Evolutionary conservation across 1,140 invertebrate species (phyloP), one percentile per base, ranked within the genome.

Genomic region (Drosophila paulistorum): DNA sequence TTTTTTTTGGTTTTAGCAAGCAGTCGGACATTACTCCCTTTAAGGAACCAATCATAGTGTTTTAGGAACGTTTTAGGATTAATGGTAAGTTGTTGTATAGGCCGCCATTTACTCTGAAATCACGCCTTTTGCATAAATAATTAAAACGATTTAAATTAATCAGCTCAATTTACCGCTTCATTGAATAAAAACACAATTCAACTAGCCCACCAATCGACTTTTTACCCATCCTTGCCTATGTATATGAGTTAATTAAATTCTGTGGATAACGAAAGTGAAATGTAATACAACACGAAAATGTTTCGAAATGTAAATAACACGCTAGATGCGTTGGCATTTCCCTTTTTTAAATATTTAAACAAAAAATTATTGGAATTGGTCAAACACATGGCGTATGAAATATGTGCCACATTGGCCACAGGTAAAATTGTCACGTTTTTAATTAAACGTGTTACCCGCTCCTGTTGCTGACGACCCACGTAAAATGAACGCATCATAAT

Each of bases 351-450:
- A 71, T 76, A 76, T 79, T 77, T 70, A 74, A 77, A 74, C 64
- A 63, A 42, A 74, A 68, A 65, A 76, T 39, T 20, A 55, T 30
- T 23, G 3, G 3, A 20, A 45, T 26, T 48, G 67, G 54, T 63
- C 33, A 30, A 30, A 69, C 79, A 87, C 73, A 71, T 74, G 79
- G 70, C 84, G 84, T 74, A 80, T 87, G 83, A 87, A 77, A 83
- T 89, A 87, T 89, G 48, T 67, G 65, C 59, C 64, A 68, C 68
- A 72, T 41, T 80, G 68, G 84, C 73, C 83, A 80, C 73, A 89
- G 83, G 83, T 89, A 70, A 80, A 87, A 87, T 87, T 87, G 83
- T 87, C 83, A 87, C 83, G 83, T 87, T 87, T 87, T 87, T 87
- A 87, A 87, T 87, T 87, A 87, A 87, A 89, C 77, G 62, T 58